phyloP scores from a whole-genome alignment of 2,797 vertebrate genomes.

The Kryptopterus vitreolus region DNA sequence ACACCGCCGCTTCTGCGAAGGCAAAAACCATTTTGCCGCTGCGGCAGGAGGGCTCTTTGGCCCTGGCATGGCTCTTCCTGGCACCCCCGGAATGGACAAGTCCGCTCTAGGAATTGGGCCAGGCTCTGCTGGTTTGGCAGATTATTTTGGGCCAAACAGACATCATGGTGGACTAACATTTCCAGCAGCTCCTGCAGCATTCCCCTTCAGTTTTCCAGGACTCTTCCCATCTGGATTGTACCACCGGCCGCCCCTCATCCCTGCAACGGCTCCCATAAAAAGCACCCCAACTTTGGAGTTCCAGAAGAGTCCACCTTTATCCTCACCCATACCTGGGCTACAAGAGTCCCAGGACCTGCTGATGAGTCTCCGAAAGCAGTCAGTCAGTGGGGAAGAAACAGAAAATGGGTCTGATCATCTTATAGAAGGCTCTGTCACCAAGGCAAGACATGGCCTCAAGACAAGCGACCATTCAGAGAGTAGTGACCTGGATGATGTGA shows the following conservation, averaged over 20 bases:
- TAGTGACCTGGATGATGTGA: conserved; percentile 89
- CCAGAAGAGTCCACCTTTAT: conserved; percentile 87
- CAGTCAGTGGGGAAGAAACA: conserved; percentile 75
- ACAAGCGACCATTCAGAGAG: conserved; percentile 96
- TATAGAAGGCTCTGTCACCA: conserved; percentile 81
- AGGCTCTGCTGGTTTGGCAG: conserved; percentile 89
- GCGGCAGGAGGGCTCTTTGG: conserved; percentile 95
- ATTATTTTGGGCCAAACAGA: conserved; percentile 97
- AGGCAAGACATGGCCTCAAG: conserved; percentile 86
- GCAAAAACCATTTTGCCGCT: conserved; percentile 98
- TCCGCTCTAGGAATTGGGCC: conserved; percentile 91
- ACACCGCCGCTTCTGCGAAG: conserved; percentile 99
- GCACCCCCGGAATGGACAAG: conserved; percentile 89
- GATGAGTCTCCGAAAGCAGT: conserved; percentile 91
- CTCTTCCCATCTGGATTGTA: conserved; percentile 98
- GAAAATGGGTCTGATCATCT: conserved; percentile 77
- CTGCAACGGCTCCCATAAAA: conserved; percentile 89
- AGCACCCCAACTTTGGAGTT: conserved; percentile 75
- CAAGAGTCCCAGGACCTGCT: conserved; percentile 91
- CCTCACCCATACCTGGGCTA: conserved; percentile 83
- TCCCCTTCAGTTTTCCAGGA: conserved; percentile 98
- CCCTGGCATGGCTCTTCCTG: conserved; percentile 92
- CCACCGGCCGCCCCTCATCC: conserved; percentile 92
- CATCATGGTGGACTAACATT: conserved; percentile 96
- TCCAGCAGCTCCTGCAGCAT: conserved; percentile 91